Evolutionary conservation across 2,113 vertebrate genomes (phyloP), one percentile per base, ranked within the genome.

Genomic region (Astur gentilis): DNA sequence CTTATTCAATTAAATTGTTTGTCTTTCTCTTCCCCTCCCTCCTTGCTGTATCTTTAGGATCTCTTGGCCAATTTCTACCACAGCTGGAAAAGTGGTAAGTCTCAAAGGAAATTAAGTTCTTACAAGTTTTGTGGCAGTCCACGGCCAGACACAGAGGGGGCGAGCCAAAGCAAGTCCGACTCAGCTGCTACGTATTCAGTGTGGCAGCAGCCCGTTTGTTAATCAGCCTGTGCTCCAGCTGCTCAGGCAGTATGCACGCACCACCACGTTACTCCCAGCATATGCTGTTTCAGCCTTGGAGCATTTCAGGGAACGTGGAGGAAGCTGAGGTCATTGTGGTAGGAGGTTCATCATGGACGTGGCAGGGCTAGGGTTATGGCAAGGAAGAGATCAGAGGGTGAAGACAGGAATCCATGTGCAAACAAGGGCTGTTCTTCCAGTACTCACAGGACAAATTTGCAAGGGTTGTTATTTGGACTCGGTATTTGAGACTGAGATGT

Each of bases 261-360:
- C 16, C 0, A 1, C 36, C 2, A 0, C 0, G 0, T 76, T 36
- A 50, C 67, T 42, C 20, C 49, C 45, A 42, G 50, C 10, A 9
- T 17, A 14, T 0, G 1, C 31, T 55, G 15, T 25, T 45, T 26
- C 3, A 1, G 47, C 36, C 47, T 19, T 10, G 19, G 45, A 45
- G 25, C 4, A 1, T 16, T 17, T 26, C 52, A 49, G 66, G 16
- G 49, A 70, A 40, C 1, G 13, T 36, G 66, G 16, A 82, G 21
- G 54, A 66, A 80, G 36, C 50, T 75, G 76, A 87, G 66, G 16
- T 55, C 71, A 12, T 15, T 45, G 65, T 62, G 31, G 38, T 6
- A 40, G 19, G 38, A 89, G 52, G 14, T 13, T 73, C 45, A 71
- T 20, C 13, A 4, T 23, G 49, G 21, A 52, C 0, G 0, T 52